Percentiles rank a stretch among this genome's conserved stretches.
Evolutionary conservation across 2,113 vertebrate genomes (phyloP).

Genomic region (Baryphthengus martii): DNA sequence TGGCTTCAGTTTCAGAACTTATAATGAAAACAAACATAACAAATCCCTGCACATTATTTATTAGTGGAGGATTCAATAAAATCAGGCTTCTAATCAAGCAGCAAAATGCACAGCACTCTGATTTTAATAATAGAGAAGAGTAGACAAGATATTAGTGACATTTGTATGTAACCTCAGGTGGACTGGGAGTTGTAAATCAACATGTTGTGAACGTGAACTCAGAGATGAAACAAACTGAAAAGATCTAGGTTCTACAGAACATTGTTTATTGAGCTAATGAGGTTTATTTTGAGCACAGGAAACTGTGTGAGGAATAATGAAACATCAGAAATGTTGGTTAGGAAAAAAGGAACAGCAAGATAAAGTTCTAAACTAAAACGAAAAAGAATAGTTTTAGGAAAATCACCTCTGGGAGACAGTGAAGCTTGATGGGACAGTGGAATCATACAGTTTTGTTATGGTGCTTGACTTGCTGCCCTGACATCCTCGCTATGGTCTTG

Average conservation of each 20-base stretch:
- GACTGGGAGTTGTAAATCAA: not conserved
- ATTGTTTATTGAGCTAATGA: not conserved
- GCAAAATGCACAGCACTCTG: not conserved
- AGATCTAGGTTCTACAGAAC: not conserved
- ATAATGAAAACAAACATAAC: not conserved
- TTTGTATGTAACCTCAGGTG: not conserved
- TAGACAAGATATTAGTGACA: not conserved
- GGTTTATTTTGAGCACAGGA: not conserved
- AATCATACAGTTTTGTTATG: not conserved
- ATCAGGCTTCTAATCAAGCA: not conserved
- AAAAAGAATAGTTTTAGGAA: not conserved
- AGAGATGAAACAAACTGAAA: not conserved
- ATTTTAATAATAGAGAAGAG: not conserved
- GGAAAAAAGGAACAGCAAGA: not conserved
- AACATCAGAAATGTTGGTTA: not conserved
- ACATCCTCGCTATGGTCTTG: not conserved
- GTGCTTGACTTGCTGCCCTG: not conserved
- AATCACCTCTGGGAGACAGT: not conserved
- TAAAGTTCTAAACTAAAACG: not conserved
- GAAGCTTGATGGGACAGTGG: not conserved
- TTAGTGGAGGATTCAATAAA: not conserved
- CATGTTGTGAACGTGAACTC: not conserved
- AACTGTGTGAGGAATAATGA: not conserved
- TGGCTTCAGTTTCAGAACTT: not conserved
- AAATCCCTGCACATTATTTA: not conserved